These are phyloP conservation scores for Operophtera brumata DNA, from an alignment of 2,888 invertebrate genomes.

Conservation along the genomic window DNA sequence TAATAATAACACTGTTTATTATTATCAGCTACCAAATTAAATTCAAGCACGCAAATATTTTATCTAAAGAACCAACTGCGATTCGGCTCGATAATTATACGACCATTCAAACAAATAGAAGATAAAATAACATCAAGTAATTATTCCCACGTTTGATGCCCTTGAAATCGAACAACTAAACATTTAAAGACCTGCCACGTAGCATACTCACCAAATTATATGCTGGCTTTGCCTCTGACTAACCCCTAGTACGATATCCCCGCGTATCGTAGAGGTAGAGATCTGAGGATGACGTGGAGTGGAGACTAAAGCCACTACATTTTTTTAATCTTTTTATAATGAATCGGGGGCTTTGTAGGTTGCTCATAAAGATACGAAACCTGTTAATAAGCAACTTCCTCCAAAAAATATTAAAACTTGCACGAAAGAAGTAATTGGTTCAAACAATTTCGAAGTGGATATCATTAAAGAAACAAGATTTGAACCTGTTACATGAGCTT, in stretches of 20 bases:
- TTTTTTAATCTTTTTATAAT: slow-evolving; percentile 42
- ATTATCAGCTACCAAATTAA: background rate
- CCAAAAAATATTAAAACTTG: slow-evolving; percentile 54
- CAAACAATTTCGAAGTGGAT: slow-evolving; percentile 51
- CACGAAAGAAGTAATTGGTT: slow-evolving; percentile 56
- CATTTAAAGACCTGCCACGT: no score
- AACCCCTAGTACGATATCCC: no score
- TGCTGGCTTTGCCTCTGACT: no score
- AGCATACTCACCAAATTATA: no score
- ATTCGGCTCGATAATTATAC: slow-evolving; percentile 18
- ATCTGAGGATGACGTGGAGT: no score
- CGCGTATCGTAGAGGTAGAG: no score
- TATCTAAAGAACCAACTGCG: slow-evolving; percentile 4
- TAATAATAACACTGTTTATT: background rate
- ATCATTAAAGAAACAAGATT: slow-evolving; percentile 50
- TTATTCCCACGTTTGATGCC: slow-evolving; percentile 37
- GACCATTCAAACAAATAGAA: slow-evolving; percentile 17
- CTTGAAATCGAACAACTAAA: no score
- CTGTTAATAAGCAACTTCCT: slow-evolving; percentile 69
- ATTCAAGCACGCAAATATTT: slow-evolving; percentile 5
- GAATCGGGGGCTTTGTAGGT: slow-evolving; percentile 55
- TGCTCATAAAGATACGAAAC: slow-evolving; percentile 57
- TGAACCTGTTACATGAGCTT: slow-evolving; percentile 36
- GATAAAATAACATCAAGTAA: slow-evolving; percentile 36
- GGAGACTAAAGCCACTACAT: no score